These are phyloP conservation scores for Sceloporus tristichus DNA, from an alignment of 2,113 vertebrate genomes.

Conservation along the genomic window DNA sequence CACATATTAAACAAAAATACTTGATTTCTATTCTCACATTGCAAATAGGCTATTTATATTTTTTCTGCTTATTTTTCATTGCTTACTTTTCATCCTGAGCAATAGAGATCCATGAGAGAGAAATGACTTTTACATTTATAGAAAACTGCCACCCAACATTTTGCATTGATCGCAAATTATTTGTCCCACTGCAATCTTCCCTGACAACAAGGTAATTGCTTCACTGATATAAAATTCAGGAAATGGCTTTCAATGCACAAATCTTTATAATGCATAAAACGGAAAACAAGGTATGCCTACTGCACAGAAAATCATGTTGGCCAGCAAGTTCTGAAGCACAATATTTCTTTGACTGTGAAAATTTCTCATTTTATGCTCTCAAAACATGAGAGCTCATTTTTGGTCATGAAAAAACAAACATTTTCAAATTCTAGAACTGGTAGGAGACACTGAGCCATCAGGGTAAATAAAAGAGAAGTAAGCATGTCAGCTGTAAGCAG, in stretches of 20 bases:
- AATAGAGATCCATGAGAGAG: slow-evolving; percentile 42
- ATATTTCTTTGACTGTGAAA: slow-evolving; percentile 30
- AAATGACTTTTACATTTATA: slow-evolving; percentile 63
- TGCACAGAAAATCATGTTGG: slow-evolving; percentile 51
- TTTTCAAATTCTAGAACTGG: background rate
- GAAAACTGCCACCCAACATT: slow-evolving; percentile 57
- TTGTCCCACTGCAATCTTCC: slow-evolving; percentile 68
- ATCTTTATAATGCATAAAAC: slow-evolving; percentile 59
- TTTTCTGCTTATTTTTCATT: background rate
- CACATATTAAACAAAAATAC: background rate
- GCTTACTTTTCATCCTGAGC: slow-evolving; percentile 44
- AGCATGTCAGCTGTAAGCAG: background rate
- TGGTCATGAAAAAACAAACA: slow-evolving; percentile 7
- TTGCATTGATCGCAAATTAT: slow-evolving; percentile 70
- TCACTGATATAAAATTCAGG: slow-evolving; percentile 68
- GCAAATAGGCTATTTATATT: slow-evolving; percentile 42
- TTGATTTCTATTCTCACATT: slow-evolving; percentile 44
- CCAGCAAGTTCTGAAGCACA: slow-evolving; percentile 34
- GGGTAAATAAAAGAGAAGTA: background rate
- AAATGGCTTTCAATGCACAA: slow-evolving; percentile 61
- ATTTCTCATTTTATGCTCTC: background rate
- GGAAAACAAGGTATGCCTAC: slow-evolving; percentile 46
- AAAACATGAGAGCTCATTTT: background rate
- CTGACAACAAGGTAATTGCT: slow-evolving; percentile 74
- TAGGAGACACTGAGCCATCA: background rate